These are phyloP conservation scores for Ciconia boyciana DNA, from an alignment of 2,113 vertebrate species.

Conservation along the genomic window DNA sequence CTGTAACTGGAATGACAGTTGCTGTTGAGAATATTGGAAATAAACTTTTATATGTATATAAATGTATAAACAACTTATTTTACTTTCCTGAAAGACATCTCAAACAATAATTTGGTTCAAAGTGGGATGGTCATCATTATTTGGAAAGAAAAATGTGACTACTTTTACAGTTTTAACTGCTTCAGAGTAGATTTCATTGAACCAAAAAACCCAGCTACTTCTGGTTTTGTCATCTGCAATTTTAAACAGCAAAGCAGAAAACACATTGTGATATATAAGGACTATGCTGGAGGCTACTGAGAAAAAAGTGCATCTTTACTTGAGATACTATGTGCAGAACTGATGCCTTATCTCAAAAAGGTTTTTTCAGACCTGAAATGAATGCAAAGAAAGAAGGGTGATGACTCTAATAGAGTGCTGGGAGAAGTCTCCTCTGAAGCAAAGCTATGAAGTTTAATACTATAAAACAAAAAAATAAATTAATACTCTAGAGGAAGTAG, in stretches of 20 bases:
- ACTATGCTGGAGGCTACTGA: neutral
- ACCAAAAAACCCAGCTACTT: neutral
- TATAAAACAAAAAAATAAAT: neutral
- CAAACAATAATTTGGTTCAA: neutral
- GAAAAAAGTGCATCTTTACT: neutral
- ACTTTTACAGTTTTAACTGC: neutral
- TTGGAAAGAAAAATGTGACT: neutral
- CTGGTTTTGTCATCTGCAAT: neutral
- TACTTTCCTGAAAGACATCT: neutral
- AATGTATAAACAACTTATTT: neutral
- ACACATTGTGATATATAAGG: neutral
- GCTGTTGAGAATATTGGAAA: neutral
- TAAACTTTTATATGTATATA: neutral
- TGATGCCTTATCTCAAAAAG: neutral
- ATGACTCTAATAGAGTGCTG: neutral
- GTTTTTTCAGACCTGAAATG: neutral
- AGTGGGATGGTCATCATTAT: neutral
- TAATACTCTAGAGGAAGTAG: neutral
- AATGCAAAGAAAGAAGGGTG: neutral
- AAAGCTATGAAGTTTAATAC: neutral
- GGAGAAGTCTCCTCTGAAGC: neutral
- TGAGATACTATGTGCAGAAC: neutral
- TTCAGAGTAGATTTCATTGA: neutral
- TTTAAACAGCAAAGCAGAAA: neutral
- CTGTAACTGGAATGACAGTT: neutral